These are phyloP conservation scores for Colistium nudipinnis DNA, from an alignment of 2,113 vertebrate genomes.

Conservation along the genomic window DNA sequence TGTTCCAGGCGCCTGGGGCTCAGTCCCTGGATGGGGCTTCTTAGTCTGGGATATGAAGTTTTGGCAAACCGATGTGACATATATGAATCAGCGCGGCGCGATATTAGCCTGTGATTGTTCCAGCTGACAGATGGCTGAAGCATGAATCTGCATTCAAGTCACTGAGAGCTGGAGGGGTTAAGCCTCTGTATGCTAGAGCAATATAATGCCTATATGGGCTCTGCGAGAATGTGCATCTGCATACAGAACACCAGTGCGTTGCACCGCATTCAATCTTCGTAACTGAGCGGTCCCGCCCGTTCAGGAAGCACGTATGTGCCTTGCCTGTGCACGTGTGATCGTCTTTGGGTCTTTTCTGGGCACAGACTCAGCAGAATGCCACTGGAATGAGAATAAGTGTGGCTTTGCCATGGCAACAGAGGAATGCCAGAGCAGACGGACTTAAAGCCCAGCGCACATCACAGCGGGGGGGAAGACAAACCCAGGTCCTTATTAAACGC, in stretches of 20 bases:
- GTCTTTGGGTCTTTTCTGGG: slow-evolving; percentile 52
- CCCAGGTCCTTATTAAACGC: slow-evolving; percentile 65
- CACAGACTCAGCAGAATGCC: slow-evolving; percentile 64
- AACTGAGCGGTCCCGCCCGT: neutral
- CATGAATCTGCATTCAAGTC: slow-evolving; percentile 64
- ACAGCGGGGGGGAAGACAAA: slow-evolving; percentile 63
- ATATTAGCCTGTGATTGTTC: slow-evolving; percentile 37
- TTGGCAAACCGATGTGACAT: slow-evolving; percentile 35
- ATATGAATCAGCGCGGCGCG: slow-evolving; percentile 34
- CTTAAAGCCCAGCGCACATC: slow-evolving; percentile 58
- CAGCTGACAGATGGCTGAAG: slow-evolving; percentile 68
- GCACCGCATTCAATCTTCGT: slow-evolving; percentile 3
- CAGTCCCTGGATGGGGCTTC: slow-evolving; percentile 30
- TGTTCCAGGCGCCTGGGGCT: slow-evolving; percentile 1
- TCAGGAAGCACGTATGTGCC: slow-evolving; percentile 10
- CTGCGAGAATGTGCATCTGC: slow-evolving; percentile 10
- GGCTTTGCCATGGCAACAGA: slow-evolving; percentile 74
- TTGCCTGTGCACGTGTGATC: slow-evolving; percentile 16
- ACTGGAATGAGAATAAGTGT: slow-evolving; percentile 70
- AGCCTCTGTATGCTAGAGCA: slow-evolving; percentile 34
- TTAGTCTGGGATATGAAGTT: slow-evolving; percentile 46
- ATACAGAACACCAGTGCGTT: neutral
- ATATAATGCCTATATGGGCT: slow-evolving; percentile 17
- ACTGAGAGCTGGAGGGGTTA: slow-evolving; percentile 40
- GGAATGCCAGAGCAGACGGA: slow-evolving; percentile 63